Evolutionary conservation across 2,888 invertebrate genomes (phyloP).

Genomic region (Agonopterix heracliana): DNA sequence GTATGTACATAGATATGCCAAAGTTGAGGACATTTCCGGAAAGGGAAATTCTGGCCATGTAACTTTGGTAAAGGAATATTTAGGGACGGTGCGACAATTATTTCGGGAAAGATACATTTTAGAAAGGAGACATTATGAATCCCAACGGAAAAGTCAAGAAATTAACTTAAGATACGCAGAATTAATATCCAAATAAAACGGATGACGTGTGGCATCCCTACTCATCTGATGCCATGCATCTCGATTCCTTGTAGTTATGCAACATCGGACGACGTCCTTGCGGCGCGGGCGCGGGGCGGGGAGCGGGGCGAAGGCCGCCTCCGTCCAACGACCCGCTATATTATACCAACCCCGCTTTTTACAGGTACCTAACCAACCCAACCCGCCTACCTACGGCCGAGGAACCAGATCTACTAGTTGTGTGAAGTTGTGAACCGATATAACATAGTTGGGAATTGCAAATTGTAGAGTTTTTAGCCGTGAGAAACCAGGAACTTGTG

Average conservation of each 20-base stretch:
- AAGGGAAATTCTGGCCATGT: no score
- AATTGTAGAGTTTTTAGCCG: constrained; percentile 4
- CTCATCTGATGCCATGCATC: no score
- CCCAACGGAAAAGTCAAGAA: no score
- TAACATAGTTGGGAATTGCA: background rate
- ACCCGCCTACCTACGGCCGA: constrained; percentile 6
- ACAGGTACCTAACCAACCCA: constrained; percentile 13
- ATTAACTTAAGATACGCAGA: no score
- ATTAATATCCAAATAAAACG: no score
- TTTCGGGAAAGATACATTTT: no score
- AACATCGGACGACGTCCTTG: constrained; percentile 59
- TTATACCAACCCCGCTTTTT: constrained; percentile 26
- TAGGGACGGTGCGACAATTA: no score
- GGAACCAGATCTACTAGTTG: constrained; percentile 10
- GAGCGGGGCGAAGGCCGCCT: constrained; percentile 59
- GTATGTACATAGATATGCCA: no score
- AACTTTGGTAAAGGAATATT: no score
- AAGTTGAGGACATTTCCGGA: no score
- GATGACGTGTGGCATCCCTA: no score
- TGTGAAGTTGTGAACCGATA: background rate
- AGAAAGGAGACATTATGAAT: no score
- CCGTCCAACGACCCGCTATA: constrained; percentile 51
- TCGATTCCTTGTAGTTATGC: constrained; percentile 4
- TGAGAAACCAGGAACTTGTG: constrained; percentile 8
- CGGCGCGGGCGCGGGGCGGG: constrained; percentile 31